Percentiles rank a stretch among this genome's conserved stretches.
Evolutionary conservation across 1,140 invertebrate genomes (phyloP).

Genomic region (Zaprionus davidi): DNA sequence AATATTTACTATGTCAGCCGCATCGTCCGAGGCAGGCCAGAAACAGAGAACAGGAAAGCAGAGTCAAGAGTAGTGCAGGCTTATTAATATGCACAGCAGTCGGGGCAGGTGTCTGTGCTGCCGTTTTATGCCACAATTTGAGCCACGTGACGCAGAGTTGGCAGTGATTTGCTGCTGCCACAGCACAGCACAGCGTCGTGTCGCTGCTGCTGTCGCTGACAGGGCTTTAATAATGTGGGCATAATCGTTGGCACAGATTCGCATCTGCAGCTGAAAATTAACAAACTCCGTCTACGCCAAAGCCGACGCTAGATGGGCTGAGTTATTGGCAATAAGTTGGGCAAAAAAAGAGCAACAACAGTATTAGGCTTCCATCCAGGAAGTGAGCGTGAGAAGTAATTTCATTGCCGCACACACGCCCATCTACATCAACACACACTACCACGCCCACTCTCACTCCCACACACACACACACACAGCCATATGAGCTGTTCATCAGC

Average conservation of each 20-base stretch:
- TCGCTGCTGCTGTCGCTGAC: slow-evolving; percentile 15
- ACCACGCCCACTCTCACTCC: background rate
- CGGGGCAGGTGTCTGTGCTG: slow-evolving; percentile 72
- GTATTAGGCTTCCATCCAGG: background rate
- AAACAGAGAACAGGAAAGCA: background rate
- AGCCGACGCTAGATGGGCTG: slow-evolving; percentile 7
- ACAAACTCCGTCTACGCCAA: slow-evolving; percentile 25
- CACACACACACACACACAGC: background rate
- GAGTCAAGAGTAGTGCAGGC: slow-evolving; percentile 22
- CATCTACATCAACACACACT: background rate
- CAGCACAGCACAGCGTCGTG: background rate
- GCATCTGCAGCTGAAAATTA: slow-evolving; percentile 40
- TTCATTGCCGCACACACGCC: slow-evolving; percentile 13
- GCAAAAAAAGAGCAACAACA: slow-evolving; percentile 23
- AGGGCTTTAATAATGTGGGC: slow-evolving; percentile 56
- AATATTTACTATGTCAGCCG: slow-evolving; percentile 68
- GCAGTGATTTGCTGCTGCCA: slow-evolving; percentile 8
- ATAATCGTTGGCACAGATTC: slow-evolving; percentile 45
- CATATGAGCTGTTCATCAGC: slow-evolving; percentile 44
- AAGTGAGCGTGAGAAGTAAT: slow-evolving; percentile 29
- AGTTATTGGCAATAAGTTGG: slow-evolving; percentile 45
- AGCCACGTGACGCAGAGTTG: slow-evolving; percentile 40
- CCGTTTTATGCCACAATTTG: slow-evolving; percentile 78
- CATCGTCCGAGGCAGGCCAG: slow-evolving; percentile 8
- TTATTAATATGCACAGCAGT: slow-evolving; percentile 77